Evolutionary conservation across 2,888 invertebrate species (phyloP).

Genomic region (Erpobdella octoculata): DNA sequence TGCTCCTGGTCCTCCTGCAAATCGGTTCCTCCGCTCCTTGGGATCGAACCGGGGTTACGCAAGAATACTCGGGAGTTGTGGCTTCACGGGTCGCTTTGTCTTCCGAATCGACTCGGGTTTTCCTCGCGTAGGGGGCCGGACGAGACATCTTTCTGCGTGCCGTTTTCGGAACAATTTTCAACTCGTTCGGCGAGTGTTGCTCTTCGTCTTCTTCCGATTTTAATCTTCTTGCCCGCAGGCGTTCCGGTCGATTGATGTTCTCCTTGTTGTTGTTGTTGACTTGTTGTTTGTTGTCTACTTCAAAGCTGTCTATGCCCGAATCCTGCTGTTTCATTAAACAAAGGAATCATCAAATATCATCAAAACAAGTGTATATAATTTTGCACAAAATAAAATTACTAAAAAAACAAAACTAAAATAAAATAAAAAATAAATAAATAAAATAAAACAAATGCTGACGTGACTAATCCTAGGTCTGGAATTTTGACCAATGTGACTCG

Average conservation of each 20-base stretch:
- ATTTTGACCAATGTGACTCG: not conserved
- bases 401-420: too few relatives aligned
- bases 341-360: too few relatives aligned
- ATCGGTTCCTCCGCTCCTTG: constrained; percentile 10
- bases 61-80: not conserved
- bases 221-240: not conserved
- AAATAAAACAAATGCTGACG: not conserved
- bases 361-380: too few relatives aligned
- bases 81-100: not conserved
- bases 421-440: not conserved
- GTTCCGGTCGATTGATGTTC: not conserved
- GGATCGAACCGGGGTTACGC: not conserved
- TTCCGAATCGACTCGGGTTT: not conserved
- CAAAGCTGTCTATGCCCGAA: constrained; percentile 31
- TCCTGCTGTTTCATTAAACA: too few relatives aligned
- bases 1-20: constrained; percentile 21
- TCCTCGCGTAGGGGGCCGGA: not conserved
- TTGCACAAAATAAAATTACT: too few relatives aligned
- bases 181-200: too few relatives aligned
- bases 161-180: not conserved
- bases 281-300: not conserved
- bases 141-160: not conserved
- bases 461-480: not conserved
- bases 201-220: not conserved
- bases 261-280: not conserved